Base-by-base conservation (phyloP, 2,113 vertebrate species). In the Antennarius striatus region DNA sequence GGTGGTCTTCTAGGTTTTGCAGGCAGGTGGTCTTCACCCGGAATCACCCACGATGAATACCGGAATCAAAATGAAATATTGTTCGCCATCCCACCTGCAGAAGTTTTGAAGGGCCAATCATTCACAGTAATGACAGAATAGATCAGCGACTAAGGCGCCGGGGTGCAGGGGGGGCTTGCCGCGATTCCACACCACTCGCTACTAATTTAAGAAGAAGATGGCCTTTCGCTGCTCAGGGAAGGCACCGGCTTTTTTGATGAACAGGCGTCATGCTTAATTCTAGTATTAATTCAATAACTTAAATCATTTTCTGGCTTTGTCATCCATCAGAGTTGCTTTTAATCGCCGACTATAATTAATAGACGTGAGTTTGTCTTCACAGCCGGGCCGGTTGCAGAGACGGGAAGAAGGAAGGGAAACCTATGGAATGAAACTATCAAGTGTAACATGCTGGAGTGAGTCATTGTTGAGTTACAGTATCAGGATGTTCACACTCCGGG, bases 101-200 rank as follows among this genome's bases (percentile, higher is more conserved):
- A 88, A 93, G 80, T 88, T 91, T 84, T 86, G 91, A 94, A 94
- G 90, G 90, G 90, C 87, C 90, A 72, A 91, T 94, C 90, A 87
- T 91, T 95, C 93, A 92, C 80, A 80, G 90, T 94, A 91, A 94
- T 93, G 93, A 92, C 85, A 81, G 93, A 94, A 93, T 95, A 92
- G 93, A 94, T 95, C 93, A 94, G 91, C 12, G 58, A 74, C 78
- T 68, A 80, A 68, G 78, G 88, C 90, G 89, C 78, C 73, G 42
- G 88, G 81, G 71, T 90, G 91, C 91, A 4, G 32, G 22, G 22
- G 84, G 88, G 85, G 68, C 73, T 68, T n/a, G 48, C 71, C 43
- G 14, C 14, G 3, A 54, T 69, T 79, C 79, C 62, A 65, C 58
- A 42, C 86, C 85, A 87, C 88, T 93, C 87, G 77, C 32, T 36